phyloP scores from a whole-genome alignment of 2,888 invertebrate species.

The Pollenia angustigena region DNA sequence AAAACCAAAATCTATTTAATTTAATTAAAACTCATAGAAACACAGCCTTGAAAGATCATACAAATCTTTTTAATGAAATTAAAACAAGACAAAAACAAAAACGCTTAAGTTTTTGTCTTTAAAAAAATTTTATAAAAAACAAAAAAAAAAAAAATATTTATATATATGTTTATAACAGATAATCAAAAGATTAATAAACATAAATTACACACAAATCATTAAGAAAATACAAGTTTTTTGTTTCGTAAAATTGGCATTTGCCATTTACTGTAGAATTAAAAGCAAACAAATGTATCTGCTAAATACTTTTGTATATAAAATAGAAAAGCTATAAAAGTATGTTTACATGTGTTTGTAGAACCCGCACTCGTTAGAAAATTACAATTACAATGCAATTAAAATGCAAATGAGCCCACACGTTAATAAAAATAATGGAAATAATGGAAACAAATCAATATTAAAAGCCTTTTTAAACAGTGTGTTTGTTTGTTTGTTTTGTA shows the following conservation, averaged over 20 bases:
- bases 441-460: conserved; percentile 13
- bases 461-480: not conserved
- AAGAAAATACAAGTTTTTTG: conserved; percentile 36
- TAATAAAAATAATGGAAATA: conserved; percentile 21
- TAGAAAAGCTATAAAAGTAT: not conserved
- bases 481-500: not conserved
- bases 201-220: conserved; percentile 56
- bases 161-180: conserved; percentile 9
- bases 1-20: conserved; percentile 59
- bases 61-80: conserved; percentile 30
- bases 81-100: conserved; percentile 28
- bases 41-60: conserved; percentile 59
- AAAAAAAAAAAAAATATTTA: too few species aligned
- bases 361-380: conserved; percentile 28
- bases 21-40: conserved; percentile 68
- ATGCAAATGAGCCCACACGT: conserved; percentile 71
- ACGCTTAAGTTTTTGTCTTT: conserved; percentile 17
- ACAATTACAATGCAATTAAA: conserved; percentile 66
- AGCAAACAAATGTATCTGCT: conserved; percentile 12
- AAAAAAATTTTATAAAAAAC: not conserved
- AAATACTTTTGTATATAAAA: not conserved
- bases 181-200: conserved; percentile 55
- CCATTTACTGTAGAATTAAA: not conserved
- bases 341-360: not conserved
- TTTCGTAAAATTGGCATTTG: conserved; percentile 15